A percentile compares a stretch with the other conserved stretches of the same genome.
phyloP scores from a whole-genome alignment of 2,888 invertebrate species.

The Diploptera punctata region DNA sequence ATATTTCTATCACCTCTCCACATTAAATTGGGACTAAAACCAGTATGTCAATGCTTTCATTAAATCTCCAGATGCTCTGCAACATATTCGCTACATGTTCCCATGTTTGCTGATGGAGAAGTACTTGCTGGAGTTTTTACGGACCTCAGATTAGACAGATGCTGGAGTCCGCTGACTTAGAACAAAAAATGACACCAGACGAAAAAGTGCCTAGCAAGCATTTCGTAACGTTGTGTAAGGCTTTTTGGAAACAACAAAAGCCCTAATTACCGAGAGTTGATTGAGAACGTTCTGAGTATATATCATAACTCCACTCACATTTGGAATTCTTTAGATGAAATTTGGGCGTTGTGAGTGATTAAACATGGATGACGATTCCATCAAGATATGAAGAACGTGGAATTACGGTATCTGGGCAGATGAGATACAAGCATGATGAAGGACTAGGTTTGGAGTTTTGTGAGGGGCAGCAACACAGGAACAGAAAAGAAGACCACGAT shows the following conservation, averaged over 20 bases:
- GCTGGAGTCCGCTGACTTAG: neutral
- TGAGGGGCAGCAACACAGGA: too few species aligned
- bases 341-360: slow-evolving; percentile 4
- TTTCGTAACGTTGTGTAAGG: slow-evolving; percentile 8
- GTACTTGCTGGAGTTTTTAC: neutral
- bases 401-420: too few species aligned
- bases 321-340: neutral
- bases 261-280: slow-evolving; percentile 19
- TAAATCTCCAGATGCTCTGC: neutral
- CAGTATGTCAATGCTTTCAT: neutral
- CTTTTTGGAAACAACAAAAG: slow-evolving; percentile 12
- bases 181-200: neutral
- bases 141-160: neutral
- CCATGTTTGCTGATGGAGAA: neutral
- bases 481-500: too few species aligned
- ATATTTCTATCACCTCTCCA: neutral
- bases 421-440: too few species aligned
- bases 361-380: slow-evolving; percentile 5
- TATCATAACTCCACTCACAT: neutral
- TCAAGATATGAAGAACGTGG: neutral
- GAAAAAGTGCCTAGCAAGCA: neutral
- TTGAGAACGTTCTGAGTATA: neutral
- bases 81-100: neutral
- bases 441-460: too few species aligned
- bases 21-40: neutral